Base-by-base conservation (phyloP, 2,888 invertebrate genomes). In the Hirtodrosophila confusa region DNA sequence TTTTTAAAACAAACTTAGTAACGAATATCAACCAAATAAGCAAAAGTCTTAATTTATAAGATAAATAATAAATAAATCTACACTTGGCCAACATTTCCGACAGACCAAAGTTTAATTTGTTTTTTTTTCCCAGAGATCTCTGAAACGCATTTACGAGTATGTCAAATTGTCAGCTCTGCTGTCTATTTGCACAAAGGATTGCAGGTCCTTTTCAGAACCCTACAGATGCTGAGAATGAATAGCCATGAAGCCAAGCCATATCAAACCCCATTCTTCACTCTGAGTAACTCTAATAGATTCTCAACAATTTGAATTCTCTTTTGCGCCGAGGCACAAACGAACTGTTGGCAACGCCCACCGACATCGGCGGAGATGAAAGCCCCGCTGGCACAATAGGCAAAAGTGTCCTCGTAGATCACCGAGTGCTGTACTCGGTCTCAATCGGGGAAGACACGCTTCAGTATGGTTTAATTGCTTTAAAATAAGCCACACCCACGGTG, bases 381-480 rank as follows among this genome's bases (percentile, higher is more conserved):
- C 44, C 49, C 35, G 23, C 49, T 10, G 36, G 27, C 12, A 79
- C 63, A 79, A 76, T 62, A 61, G 60, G 51, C 17, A 57, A 79
- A 82, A 88, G 71, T 84, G 84, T 84, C 88, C 88, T 84, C 84
- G 88, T 75, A 69, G 75, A 86, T 83, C 86, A 87, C 60, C 62
- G 61, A 11, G 67, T 17, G 17, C 24, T 39, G 36, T 11, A 31
- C 35, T 17, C 17, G 36, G 35, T 53, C 39, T 45, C 56, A 33
- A 39, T 47, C 72, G 40, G 45, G 39, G 65, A 53, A 87, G 86
- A 88, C 88, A 88, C 86, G 84, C 84, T 84, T 88, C 86, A 71
- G 56, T 75, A 64, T 67, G 78, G 67, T 73, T 75, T 85, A 88
- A 85, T 85, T 88, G 88, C 85, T 78, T 88, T 88, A 84, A 80